Base-by-base conservation (phyloP, 2,113 vertebrate genomes). In the Pollimyrus isidori region DNA sequence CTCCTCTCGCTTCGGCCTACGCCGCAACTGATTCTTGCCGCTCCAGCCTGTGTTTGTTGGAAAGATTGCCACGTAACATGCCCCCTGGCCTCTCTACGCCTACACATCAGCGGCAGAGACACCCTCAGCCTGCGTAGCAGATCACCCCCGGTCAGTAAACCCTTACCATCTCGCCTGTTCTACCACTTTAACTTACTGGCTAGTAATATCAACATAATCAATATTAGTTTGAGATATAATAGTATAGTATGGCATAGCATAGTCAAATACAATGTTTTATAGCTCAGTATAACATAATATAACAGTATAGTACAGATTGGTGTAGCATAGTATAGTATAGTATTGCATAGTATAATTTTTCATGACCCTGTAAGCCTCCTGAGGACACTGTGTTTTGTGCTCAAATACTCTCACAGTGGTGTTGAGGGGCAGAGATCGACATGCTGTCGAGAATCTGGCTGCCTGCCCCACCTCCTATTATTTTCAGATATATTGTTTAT, bases 401-500 rank as follows among this genome's bases (percentile, higher is more conserved):
- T 69, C 62, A 69, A 69, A 30, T 69, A 69, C 62, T 69, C 62
- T 69, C 26, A 69, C 62, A 1, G 9, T 19, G n/a, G n/a, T 69
- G 10, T 91, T 88, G 91, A 91, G 82, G 91, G 87, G 46, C 91
- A 92, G 89, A 91, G 92, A 92, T 92, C 69, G 91, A 93, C 92
- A 93, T 92, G 91, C 93, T 93, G 93, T 93, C 92, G 92, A 92
- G 88, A 93, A 30, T 92, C 91, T 95, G 94, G 93, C 94, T 93
- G 87, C n/a, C 88, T 91, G 90, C 73, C 87, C 91, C 86, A 26
- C 82, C 87, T 0, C 87, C 90, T 89, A 82, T 94, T 58, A 85
- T 69, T 88, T 48, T 91, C 91, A 92, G 93, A 94, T 94, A 94
- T 94, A 94, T 94, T 94, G 93, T 91, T 94, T 93, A 87, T 69